Evolutionary conservation across 2,797 vertebrate genomes (phyloP), one percentile per base, ranked within the genome.

Genomic region (Pelodytes ibericus): DNA sequence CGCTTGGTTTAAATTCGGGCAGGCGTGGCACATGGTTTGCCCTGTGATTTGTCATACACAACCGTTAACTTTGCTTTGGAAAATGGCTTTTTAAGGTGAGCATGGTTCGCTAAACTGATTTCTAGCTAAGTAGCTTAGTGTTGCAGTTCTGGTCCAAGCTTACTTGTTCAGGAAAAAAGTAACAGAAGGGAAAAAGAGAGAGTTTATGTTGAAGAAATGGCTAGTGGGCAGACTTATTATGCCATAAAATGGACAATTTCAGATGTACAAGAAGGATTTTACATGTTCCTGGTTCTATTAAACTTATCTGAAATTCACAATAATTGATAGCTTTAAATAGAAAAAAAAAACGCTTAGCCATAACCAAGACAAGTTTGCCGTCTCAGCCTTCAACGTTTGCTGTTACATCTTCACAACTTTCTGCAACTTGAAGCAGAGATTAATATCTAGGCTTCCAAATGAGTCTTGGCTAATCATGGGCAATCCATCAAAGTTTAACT

Each of bases 41-140:
- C n/a, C 29, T 62, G 3, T 53, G 9, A 49, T 30, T 49, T 29
- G 31, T 63, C 18, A 63, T 64, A 41, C 2, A 5, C 53, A 36
- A 79, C 71, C 77, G 11, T 79, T 80, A 59, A 79, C 79, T 86
- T 75, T 82, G 80, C 78, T 81, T 82, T 13, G n/a, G 67, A 4
- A 76, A 82, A 80, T 82, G 81, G 80, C 74, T 72, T 59, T 69
- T 47, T 4, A 58, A 71, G 80, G 83, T 80, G 82, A 70, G 18
- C 69, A 82, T 80, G 84, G 75, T 72, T 83, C 81, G 68, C 81
- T 86, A 86, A 88, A 85, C 81, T 85, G 83, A 88, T 86, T 86
- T 82, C 77, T 77, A 79, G 79, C 74, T 87, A 87, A 88, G 87
- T 81, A 86, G 83, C 82, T 86, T 86, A 86, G 63, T 62, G 49